Conservation (phyloP, 2,113 vertebrate species). For the Narcine bancroftii region DNA sequence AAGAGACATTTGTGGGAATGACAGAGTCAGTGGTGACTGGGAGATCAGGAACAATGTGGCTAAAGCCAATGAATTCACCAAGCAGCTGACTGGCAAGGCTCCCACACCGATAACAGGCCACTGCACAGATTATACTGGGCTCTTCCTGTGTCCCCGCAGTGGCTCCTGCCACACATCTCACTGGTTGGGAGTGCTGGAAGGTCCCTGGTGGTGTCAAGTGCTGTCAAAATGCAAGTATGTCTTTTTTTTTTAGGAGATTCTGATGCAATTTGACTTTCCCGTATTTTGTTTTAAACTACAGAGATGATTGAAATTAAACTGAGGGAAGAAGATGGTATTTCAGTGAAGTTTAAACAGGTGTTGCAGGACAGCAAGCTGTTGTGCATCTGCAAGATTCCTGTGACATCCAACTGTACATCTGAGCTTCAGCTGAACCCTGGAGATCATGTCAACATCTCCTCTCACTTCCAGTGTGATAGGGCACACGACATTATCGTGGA, state of each 20-base stretch:
- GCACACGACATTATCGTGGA: slow-evolving; percentile 61
- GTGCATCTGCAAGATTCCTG: slow-evolving; percentile 64
- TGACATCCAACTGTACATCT: slow-evolving; percentile 45
- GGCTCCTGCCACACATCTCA: no score
- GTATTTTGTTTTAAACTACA: slow-evolving; percentile 35
- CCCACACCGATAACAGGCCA: not conserved
- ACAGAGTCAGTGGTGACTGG: no score
- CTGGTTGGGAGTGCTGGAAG: no score
- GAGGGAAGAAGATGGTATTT: slow-evolving; percentile 51
- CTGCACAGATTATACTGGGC: no score
- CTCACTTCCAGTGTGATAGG: slow-evolving; percentile 65
- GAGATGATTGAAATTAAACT: slow-evolving; percentile 63
- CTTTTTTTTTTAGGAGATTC: slow-evolving; percentile 48
- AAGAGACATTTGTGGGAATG: no score
- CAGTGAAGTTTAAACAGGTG: slow-evolving; percentile 59
- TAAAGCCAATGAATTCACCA: not conserved
- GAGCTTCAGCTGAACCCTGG: slow-evolving; percentile 59
- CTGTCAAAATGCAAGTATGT: no score
- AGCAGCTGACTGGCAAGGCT: not conserved
- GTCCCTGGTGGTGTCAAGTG: no score
- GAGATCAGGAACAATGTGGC: no score
- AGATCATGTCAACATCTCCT: slow-evolving; percentile 57
- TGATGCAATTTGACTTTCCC: not conserved
- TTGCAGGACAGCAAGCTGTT: slow-evolving; percentile 48
- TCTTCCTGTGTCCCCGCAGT: no score